phyloP scores from a whole-genome alignment of 2,113 vertebrate species.

The Haplochromis burtoni region DNA sequence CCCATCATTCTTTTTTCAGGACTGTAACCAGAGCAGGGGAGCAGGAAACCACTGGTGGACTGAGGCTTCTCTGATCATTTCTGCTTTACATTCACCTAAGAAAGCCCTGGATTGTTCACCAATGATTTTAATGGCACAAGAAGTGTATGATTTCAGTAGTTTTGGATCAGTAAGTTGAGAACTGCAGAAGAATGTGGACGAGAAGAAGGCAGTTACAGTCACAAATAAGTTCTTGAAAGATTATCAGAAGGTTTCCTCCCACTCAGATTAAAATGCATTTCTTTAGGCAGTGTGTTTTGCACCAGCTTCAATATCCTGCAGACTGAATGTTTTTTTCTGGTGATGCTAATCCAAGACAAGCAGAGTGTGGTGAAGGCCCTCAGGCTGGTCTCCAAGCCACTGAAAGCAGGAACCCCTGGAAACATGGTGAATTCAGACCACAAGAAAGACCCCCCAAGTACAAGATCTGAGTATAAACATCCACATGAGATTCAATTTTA shows the following conservation, averaged over 20 bases:
- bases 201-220: not conserved
- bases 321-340: slow-evolving; percentile 5
- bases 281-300: not conserved
- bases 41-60: slow-evolving; percentile 26
- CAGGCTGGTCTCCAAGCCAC: slow-evolving; percentile 47
- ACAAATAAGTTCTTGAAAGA: not conserved
- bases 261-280: not conserved
- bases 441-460: slow-evolving; percentile 53
- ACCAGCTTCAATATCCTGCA: slow-evolving; percentile 1
- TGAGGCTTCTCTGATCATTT: slow-evolving; percentile 4
- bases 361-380: slow-evolving; percentile 48
- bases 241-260: not conserved
- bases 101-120: not conserved
- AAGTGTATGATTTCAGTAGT: not conserved
- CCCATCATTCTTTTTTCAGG: slow-evolving; percentile 16
- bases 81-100: slow-evolving; percentile 9
- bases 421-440: slow-evolving; percentile 16
- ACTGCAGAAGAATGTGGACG: not conserved
- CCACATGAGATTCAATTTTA: slow-evolving; percentile 17
- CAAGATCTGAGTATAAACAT: slow-evolving; percentile 10
- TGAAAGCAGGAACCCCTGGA: slow-evolving; percentile 5
- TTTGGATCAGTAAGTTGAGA: not conserved
- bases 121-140: not conserved
- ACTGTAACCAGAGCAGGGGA: slow-evolving; percentile 10
- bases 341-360: slow-evolving; percentile 43